Percentiles rank a stretch among this genome's conserved stretches.
Conservation (phyloP, 2,888 invertebrate genomes). For the Gerris lacustris region DNA sequence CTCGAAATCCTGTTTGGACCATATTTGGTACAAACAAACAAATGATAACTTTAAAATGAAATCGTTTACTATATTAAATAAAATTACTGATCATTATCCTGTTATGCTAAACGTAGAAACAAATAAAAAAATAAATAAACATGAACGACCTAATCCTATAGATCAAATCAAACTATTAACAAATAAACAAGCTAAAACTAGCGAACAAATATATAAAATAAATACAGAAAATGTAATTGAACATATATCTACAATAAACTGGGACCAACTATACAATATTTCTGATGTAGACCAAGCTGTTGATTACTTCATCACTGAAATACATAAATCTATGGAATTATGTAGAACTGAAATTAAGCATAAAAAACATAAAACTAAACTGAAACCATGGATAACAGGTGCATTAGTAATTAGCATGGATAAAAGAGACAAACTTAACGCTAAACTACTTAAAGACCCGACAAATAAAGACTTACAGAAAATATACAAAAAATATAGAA, state of each 20-base stretch:
- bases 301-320: slow-evolving; percentile 7
- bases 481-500: slow-evolving; percentile 8
- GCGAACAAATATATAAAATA: neutral
- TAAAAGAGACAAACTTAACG: neutral
- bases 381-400: slow-evolving; percentile 8
- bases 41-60: neutral
- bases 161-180: too few species aligned
- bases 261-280: slow-evolving; percentile 5
- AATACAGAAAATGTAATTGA: slow-evolving; percentile 6
- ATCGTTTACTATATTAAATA: slow-evolving; percentile 3
- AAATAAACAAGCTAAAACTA: neutral
- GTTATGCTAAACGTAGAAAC: neutral
- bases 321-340: neutral
- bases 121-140: slow-evolving; percentile 1
- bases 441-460: slow-evolving; percentile 8
- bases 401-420: slow-evolving; percentile 1
- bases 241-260: neutral
- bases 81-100: neutral
- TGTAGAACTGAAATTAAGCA: neutral
- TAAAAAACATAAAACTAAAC: slow-evolving; percentile 6
- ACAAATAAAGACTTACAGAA: neutral
- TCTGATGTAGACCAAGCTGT: neutral
- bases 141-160: neutral
- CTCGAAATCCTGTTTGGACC: neutral
- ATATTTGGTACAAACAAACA: neutral